phyloP scores from a whole-genome alignment of 2,797 vertebrate species.

The Typhlichthys eigenmanni region DNA sequence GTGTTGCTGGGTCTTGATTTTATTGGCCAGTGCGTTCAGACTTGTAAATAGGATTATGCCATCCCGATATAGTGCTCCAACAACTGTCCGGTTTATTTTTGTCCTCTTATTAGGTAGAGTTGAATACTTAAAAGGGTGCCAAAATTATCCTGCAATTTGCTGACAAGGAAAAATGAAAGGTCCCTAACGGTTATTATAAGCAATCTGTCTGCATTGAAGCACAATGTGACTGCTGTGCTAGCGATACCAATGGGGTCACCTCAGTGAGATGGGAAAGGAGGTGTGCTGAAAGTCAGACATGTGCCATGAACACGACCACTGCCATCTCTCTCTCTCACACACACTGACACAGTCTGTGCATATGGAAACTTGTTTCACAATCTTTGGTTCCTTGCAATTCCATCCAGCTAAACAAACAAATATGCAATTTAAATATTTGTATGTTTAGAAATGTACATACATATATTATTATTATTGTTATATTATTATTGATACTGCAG shows the following conservation, averaged over 20 bases:
- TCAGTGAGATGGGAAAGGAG: slow-evolving; percentile 69
- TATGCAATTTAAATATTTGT: too few species aligned
- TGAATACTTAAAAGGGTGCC: slow-evolving; percentile 80
- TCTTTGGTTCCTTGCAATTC: too few species aligned
- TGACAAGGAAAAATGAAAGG: slow-evolving; percentile 86
- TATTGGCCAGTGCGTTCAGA: slow-evolving; percentile 72
- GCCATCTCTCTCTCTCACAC: slow-evolving; percentile 42
- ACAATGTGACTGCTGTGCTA: slow-evolving; percentile 83
- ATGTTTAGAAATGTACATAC: too few species aligned
- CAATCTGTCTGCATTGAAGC: slow-evolving; percentile 81
- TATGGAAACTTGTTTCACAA: too few species aligned
- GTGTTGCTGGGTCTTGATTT: slow-evolving; percentile 68
- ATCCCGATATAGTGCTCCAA: slow-evolving; percentile 81
- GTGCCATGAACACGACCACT: slow-evolving; percentile 71
- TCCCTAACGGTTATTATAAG: slow-evolving; percentile 84
- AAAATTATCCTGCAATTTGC: slow-evolving; percentile 83
- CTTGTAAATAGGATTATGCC: slow-evolving; percentile 83
- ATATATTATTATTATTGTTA: too few species aligned
- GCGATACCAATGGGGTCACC: slow-evolving; percentile 81
- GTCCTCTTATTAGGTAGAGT: slow-evolving; percentile 79
- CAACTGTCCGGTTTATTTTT: slow-evolving; percentile 84
- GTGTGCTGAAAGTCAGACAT: slow-evolving; percentile 74
- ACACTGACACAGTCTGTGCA: slow-evolving; percentile 5
- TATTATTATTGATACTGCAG: too few species aligned
- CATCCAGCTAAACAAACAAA: too few species aligned